Evolutionary conservation across 2,113 vertebrate species (phyloP), one percentile per base, ranked within the genome.

Genomic region (Dipodomys merriami): DNA sequence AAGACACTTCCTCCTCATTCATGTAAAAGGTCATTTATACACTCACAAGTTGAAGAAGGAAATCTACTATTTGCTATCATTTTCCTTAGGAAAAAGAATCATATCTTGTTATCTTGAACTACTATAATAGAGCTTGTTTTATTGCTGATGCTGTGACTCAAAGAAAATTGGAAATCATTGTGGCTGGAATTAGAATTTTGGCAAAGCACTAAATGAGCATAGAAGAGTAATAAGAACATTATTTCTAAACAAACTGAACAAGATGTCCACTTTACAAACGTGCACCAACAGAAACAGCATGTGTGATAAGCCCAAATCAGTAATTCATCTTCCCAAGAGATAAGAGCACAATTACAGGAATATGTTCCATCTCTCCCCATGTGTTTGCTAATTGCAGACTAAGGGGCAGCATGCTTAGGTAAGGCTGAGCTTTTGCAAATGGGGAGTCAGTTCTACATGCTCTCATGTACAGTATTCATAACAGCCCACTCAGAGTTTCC

Each of bases 221-320:
- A 77, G 62, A 39, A 81, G 73, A 93, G 46, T 60, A 83, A 62
- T 29, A 80, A 93, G 93, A 74, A 49, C 69, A 69, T 74, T 92
- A 91, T 89, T 96, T 95, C 85, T 57, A 79, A 95, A 90, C 62
- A 95, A 91, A 95, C 85, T 8, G 46, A 86, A 92, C 57, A 72
- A 77, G 62, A 82, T 27, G 60, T 60, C 82, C 64, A 82, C 68
- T 57, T 78, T 18, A 12, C 57, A 87, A 94, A 68, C 57, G 65
- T 33, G 7, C 23, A 81, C 60, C 72, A 78, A 77, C 35, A 33
- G 46, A 86, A 83, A 9, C n/a, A 22, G 64, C 8, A 25, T 20
- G 8, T 69, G 67, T 76, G 78, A n/a, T n/a, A 71, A 74, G 64
- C 16, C 60, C 39, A 46, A 80, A 86, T 46, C 30, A 83, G 88